Percentiles rank a stretch among this genome's conserved stretches.
Conservation (phyloP, 2,888 invertebrate genomes). For the Bombylius discolor region DNA sequence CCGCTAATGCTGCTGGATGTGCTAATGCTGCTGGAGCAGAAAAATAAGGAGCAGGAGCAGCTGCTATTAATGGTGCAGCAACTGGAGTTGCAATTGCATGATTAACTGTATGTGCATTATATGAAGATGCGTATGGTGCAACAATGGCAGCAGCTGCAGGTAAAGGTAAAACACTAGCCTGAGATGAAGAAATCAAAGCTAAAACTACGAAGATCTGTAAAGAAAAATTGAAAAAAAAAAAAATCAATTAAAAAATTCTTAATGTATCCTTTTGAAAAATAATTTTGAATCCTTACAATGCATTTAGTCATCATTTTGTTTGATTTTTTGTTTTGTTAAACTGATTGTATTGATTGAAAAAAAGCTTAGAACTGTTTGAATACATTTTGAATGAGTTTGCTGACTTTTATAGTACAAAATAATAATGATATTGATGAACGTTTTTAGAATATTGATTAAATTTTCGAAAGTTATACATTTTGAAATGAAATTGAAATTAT, state of each 20-base stretch:
- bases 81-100: conserved; percentile 61
- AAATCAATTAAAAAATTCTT: not conserved
- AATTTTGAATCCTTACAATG: conserved; percentile 20
- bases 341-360: not conserved
- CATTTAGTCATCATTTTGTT: conserved; percentile 27
- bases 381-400: conserved; percentile 5
- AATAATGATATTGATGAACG: not conserved
- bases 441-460: conserved; percentile 2
- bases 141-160: conserved; percentile 49
- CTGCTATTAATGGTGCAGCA: conserved; percentile 30
- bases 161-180: conserved; percentile 36
- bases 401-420: conserved; percentile 1
- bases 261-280: not conserved
- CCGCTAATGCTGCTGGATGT: conserved; percentile 7
- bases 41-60: conserved; percentile 28
- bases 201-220: conserved; percentile 24
- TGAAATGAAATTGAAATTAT: not conserved
- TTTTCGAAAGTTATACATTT: not conserved
- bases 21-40: conserved; percentile 41
- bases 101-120: conserved; percentile 61
- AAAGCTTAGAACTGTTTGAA: conserved; percentile 5
- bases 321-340: not conserved
- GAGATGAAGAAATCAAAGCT: conserved; percentile 45
- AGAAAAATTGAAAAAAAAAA: not conserved
- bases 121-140: conserved; percentile 62